phyloP scores from a whole-genome alignment of 2,113 vertebrate genomes.

The Oreochromis niloticus region DNA sequence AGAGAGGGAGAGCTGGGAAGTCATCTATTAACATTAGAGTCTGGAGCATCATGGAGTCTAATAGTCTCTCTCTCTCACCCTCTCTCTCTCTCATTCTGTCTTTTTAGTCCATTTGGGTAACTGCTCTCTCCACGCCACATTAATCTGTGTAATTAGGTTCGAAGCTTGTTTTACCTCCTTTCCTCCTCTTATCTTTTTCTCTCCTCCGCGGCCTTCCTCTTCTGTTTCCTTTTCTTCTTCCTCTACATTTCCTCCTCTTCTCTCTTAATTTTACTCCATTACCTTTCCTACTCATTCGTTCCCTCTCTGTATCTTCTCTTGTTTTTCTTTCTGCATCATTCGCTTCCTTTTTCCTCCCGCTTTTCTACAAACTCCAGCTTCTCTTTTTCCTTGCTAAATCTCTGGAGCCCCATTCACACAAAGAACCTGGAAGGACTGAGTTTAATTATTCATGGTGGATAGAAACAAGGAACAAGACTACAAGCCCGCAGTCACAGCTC shows the following conservation, averaged over 20 bases:
- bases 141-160: slow-evolving; percentile 71
- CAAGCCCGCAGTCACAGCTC: background rate
- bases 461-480: background rate
- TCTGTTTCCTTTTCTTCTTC: background rate
- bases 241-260: background rate
- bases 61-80: background rate
- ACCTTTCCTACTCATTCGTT: background rate
- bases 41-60: background rate
- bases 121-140: slow-evolving; percentile 65
- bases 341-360: background rate
- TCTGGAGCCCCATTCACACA: background rate
- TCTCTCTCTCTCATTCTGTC: background rate
- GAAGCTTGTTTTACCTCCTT: slow-evolving; percentile 15
- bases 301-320: background rate
- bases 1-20: background rate
- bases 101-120: slow-evolving; percentile 57
- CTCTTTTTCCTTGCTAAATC: background rate
- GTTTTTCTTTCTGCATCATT: background rate
- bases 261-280: background rate
- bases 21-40: slow-evolving; percentile 11
- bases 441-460: background rate
- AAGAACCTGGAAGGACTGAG: background rate
- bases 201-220: background rate
- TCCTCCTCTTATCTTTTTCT: background rate
- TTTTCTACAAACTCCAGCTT: background rate